Evolutionary conservation across 2,797 vertebrate genomes (phyloP), one percentile per base, ranked within the genome.

Genomic region (Meda fulgida): DNA sequence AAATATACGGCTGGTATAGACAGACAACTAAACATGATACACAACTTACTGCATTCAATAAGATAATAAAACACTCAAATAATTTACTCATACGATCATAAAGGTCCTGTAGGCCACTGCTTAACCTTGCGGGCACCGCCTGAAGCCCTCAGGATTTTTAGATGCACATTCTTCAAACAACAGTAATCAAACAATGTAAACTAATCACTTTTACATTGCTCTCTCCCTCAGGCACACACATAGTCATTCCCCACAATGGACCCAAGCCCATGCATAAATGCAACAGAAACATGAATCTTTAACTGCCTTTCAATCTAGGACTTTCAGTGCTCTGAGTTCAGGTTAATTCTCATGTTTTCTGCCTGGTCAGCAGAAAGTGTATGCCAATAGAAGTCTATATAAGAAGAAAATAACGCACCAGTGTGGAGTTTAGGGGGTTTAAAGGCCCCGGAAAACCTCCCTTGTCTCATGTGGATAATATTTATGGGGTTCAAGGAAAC

Each of bases 351-450:
- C 26, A 31, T 87, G 14, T 88, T 91, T 75, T 81, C 78, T 81
- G 88, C 85, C 91, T 89, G 88, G 87, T 91, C 91, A 91, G 89
- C 34, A 23, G 70, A 89, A 87, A 84, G 86, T 51, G 75, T 76
- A 80, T 80, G 83, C 65, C 73, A 83, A 76, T 71, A 83, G 60
- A 89, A 89, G 80, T 85, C 80, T 53, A 16, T 48, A 16, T 48
- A 48, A 48, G 14, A 84, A 70, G 51, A 88, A 84, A 91, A 85
- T 53, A 90, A 87, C 46, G 88, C 76, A 29, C 80, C 90, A 73
- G 82, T 83, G 83, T 73, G 86, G 78, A 86, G 81, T 91, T 85
- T 88, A 84, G 83, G 83, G 81, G 79, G 69, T 85, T 86, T 77
- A 51, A 40, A 34, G 1, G 34, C 72, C n/a, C 65, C 38, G 65